These are phyloP conservation scores for Myiozetetes cayanensis DNA, from an alignment of 2,113 vertebrate species.

Conservation along the genomic window DNA sequence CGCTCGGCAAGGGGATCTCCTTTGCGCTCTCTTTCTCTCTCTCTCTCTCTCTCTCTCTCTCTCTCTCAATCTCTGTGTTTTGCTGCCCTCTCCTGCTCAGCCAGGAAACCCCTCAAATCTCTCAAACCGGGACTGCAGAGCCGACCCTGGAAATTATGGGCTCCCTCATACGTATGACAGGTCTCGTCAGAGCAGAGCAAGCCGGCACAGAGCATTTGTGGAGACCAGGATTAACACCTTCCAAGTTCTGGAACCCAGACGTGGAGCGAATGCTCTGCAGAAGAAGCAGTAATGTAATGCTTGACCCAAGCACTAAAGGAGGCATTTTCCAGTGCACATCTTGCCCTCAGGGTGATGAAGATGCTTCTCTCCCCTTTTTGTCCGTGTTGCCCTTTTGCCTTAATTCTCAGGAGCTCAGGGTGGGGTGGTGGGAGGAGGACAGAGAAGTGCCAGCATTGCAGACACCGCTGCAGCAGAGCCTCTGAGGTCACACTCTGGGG, in stretches of 20 bases:
- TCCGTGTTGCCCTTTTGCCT: background rate
- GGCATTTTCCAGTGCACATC: background rate
- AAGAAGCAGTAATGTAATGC: background rate
- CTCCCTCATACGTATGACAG: rapidly evolving
- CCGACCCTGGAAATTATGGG: background rate
- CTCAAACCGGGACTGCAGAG: background rate
- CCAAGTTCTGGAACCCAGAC: background rate
- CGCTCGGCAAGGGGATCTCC: background rate
- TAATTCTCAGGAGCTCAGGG: background rate
- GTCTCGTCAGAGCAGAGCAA: background rate
- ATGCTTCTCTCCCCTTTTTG: background rate
- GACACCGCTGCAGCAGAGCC: background rate
- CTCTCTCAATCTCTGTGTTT: conserved; percentile 20
- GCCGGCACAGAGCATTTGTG: background rate
- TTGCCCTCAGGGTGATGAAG: background rate
- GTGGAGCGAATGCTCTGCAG: background rate
- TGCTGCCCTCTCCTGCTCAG: conserved; percentile 67
- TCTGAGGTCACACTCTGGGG: background rate
- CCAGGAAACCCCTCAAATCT: conserved; percentile 11
- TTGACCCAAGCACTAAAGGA: rapidly evolving
- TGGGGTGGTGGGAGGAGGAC: background rate
- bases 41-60: background rate
- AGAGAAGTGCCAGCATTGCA: background rate
- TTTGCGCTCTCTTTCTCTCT: background rate
- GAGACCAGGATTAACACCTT: background rate